Conservation (phyloP, 1,140 invertebrate genomes). For the Meloidogyne hapla region DNA sequence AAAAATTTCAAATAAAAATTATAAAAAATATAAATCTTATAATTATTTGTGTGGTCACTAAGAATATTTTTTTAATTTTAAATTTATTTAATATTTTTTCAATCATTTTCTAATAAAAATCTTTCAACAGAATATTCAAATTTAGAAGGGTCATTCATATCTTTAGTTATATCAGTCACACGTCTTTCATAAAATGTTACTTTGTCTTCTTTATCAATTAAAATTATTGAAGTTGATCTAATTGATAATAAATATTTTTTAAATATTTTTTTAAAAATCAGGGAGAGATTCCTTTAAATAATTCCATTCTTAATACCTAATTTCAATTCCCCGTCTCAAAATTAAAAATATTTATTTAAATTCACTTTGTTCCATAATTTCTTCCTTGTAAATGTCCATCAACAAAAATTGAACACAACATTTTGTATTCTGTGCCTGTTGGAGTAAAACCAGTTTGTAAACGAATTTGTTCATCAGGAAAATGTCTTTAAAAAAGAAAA, state of each 20-base stretch:
- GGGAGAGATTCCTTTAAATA: too few relatives aligned
- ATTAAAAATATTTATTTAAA: neutral
- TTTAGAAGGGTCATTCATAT: constrained; percentile 28
- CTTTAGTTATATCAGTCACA: constrained; percentile 10
- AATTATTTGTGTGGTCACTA: too few relatives aligned
- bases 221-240: constrained; percentile 45
- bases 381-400: constrained; percentile 18
- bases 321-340: too few relatives aligned
- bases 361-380: constrained; percentile 41
- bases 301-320: too few relatives aligned
- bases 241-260: too few relatives aligned
- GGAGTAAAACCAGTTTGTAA: constrained; percentile 25
- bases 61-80: neutral
- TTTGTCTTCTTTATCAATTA: constrained; percentile 44
- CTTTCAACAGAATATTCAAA: constrained; percentile 35
- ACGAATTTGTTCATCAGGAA: constrained; percentile 38
- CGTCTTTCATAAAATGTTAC: constrained; percentile 47
- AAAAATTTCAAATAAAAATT: too few relatives aligned
- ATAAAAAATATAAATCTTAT: too few relatives aligned
- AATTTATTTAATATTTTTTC: neutral
- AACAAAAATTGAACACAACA: constrained; percentile 45
- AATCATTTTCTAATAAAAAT: too few relatives aligned
- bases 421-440: constrained; percentile 32
- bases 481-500: constrained; percentile 19
- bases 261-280: too few relatives aligned